phyloP scores from a whole-genome alignment of 2,888 invertebrate species.

The Steinernema hermaphroditum region DNA sequence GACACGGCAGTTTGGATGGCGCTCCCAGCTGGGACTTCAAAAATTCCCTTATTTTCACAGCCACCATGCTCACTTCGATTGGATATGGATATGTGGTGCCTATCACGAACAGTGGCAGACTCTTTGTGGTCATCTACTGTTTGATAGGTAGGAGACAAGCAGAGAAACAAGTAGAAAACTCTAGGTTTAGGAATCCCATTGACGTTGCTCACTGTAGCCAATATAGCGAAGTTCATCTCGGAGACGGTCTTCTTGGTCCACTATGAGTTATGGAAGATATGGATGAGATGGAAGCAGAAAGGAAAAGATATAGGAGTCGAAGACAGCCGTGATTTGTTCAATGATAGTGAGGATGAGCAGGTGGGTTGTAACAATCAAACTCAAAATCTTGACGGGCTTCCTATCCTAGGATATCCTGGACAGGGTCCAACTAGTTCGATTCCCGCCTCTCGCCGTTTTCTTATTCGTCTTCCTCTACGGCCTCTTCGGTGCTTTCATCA shows the following conservation, averaged over 20 bases:
- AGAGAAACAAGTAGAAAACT: constrained; percentile 15
- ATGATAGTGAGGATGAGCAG: constrained; percentile 63
- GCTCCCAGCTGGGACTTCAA: constrained; percentile 51
- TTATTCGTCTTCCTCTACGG: constrained; percentile 62
- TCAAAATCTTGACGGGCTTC: neutral
- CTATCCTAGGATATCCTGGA: constrained; percentile 59
- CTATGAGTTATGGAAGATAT: constrained; percentile 60
- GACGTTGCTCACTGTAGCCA: constrained; percentile 73
- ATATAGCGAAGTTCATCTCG: constrained; percentile 63
- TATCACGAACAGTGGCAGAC: constrained; percentile 73
- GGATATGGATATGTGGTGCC: constrained; percentile 64
- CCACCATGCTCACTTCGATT: constrained; percentile 55
- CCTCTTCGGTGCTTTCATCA: constrained; percentile 55
- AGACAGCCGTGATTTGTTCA: constrained; percentile 49
- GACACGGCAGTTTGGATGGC: constrained; percentile 62
- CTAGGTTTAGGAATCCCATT: constrained; percentile 76
- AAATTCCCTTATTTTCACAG: constrained; percentile 51
- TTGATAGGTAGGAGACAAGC: constrained; percentile 70
- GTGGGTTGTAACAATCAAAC: constrained; percentile 29
- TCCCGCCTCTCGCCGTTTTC: constrained; percentile 64
- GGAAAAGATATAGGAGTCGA: constrained; percentile 42
- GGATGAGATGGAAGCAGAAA: constrained; percentile 54
- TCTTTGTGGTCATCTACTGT: constrained; percentile 85
- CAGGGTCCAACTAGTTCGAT: constrained; percentile 58
- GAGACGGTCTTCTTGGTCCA: constrained; percentile 61